phyloP scores from a whole-genome alignment of 2,797 vertebrate species.

The Tadarida brasiliensis region DNA sequence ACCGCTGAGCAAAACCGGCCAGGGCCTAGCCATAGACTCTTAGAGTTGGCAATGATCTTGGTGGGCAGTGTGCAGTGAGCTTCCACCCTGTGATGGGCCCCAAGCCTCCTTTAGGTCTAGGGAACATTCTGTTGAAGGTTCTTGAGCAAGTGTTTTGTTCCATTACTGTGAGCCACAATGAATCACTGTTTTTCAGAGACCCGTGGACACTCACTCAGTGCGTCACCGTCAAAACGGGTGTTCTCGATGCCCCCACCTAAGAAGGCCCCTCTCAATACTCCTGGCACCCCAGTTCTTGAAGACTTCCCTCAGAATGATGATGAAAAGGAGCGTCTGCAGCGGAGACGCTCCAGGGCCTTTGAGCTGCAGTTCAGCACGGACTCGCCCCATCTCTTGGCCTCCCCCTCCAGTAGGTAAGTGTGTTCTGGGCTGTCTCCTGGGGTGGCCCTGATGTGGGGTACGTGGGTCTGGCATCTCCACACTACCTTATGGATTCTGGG shows the following conservation, averaged over 20 bases:
- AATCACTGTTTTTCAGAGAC: constrained; percentile 88
- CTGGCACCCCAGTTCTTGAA: constrained; percentile 89
- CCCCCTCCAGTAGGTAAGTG: constrained; percentile 79
- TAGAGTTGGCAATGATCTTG: background rate
- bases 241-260: constrained; percentile 84
- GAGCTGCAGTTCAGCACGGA: constrained; percentile 91
- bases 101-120: background rate
- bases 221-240: constrained; percentile 75
- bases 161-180: constrained; percentile 81
- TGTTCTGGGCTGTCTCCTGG: background rate
- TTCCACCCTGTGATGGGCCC: background rate
- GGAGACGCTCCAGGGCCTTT: constrained; percentile 92
- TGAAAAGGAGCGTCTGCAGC: constrained; percentile 93
- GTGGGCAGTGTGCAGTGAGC: background rate
- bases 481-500: background rate
- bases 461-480: background rate
- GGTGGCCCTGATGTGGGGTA: background rate
- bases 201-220: constrained; percentile 76
- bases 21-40: background rate
- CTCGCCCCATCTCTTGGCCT: constrained; percentile 81
- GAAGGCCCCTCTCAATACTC: constrained; percentile 66
- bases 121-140: background rate
- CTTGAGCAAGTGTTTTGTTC: constrained; percentile 48
- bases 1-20: too few relatives aligned
- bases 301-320: constrained; percentile 95